Conservation (phyloP, 2,888 invertebrate genomes). For the Acleris emargana region DNA sequence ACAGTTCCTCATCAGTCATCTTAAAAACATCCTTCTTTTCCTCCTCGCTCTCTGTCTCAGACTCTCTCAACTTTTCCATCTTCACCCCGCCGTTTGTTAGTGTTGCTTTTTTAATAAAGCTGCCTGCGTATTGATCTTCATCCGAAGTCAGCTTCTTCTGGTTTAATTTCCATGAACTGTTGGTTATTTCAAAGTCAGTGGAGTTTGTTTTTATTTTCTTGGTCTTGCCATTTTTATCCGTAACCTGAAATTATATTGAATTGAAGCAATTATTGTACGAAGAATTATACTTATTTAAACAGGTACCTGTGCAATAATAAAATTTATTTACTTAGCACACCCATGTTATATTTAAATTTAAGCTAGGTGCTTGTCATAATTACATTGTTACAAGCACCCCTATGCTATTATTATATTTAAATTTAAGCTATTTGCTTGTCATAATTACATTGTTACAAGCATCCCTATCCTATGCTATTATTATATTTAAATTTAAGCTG, state of each 20-base stretch:
- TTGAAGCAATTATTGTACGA: no score
- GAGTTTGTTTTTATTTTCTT: constrained; percentile 68
- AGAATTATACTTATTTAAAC: no score
- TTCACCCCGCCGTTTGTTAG: constrained; percentile 61
- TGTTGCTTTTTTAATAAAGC: constrained; percentile 68
- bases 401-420: no score
- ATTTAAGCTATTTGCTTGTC: no score
- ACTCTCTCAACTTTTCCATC: constrained; percentile 54
- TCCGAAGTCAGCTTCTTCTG: constrained; percentile 50
- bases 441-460: no score
- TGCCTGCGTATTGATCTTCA: constrained; percentile 62
- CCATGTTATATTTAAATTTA: no score
- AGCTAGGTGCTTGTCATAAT: no score
- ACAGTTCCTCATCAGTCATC: constrained; percentile 91
- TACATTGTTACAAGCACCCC: no score
- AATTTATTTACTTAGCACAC: no score
- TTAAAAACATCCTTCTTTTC: constrained; percentile 55
- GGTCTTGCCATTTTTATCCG: constrained; percentile 71
- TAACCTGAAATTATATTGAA: constrained; percentile 51
- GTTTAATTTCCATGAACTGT: constrained; percentile 68
- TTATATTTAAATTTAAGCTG: no score
- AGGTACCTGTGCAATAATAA: no score
- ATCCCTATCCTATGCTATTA: no score
- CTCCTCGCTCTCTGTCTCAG: constrained; percentile 54
- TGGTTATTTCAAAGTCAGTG: constrained; percentile 66